These are phyloP conservation scores for Silurus aristotelis DNA, from an alignment of 2,797 vertebrate genomes.

Conservation along the genomic window DNA sequence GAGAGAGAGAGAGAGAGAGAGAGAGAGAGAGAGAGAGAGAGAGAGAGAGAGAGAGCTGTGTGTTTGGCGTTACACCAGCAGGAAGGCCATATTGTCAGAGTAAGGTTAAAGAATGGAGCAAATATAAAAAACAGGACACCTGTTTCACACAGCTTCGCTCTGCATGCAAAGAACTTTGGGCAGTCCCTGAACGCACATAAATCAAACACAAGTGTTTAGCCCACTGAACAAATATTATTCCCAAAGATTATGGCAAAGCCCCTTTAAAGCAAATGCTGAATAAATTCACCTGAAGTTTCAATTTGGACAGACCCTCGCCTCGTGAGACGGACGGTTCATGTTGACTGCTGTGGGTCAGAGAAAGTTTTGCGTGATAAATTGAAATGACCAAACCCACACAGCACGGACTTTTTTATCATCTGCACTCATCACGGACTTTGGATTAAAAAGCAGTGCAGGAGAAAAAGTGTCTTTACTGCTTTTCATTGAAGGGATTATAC, in stretches of 20 bases:
- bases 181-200: slow-evolving; percentile 37
- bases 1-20: slow-evolving; percentile 24
- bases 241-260: slow-evolving; percentile 50
- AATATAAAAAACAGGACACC: slow-evolving; percentile 58
- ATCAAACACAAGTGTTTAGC: slow-evolving; percentile 54
- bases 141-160: slow-evolving; percentile 53
- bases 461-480: neutral
- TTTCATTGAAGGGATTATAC: slow-evolving; percentile 13
- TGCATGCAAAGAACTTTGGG: slow-evolving; percentile 53
- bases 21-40: neutral
- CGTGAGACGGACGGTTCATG: slow-evolving; percentile 28
- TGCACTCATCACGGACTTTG: neutral
- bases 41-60: neutral
- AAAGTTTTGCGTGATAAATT: slow-evolving; percentile 27
- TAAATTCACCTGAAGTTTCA: slow-evolving; percentile 51
- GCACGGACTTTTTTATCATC: slow-evolving; percentile 11
- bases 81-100: slow-evolving; percentile 30
- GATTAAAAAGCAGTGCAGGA: slow-evolving; percentile 1
- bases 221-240: slow-evolving; percentile 57
- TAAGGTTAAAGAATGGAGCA: slow-evolving; percentile 47
- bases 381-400: neutral
- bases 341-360: slow-evolving; percentile 24
- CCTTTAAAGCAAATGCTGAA: slow-evolving; percentile 41
- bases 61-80: neutral
- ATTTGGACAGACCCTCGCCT: slow-evolving; percentile 19